A percentile compares a stretch with the other conserved stretches of the same genome.
Conservation (phyloP, 2,113 vertebrate genomes). For the Ancistrus triradiatus region DNA sequence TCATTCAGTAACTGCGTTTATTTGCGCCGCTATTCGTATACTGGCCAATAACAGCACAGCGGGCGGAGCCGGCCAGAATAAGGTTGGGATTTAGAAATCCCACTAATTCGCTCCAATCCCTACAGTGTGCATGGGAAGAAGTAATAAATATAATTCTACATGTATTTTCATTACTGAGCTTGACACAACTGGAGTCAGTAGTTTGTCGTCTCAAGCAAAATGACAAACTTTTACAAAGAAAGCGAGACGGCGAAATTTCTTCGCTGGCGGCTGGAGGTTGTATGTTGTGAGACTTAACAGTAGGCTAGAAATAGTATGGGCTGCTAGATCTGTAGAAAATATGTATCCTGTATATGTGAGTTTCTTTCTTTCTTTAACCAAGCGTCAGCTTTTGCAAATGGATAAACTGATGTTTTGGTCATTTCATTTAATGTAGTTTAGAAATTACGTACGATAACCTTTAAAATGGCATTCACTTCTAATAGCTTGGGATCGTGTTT, state of each 20-base stretch:
- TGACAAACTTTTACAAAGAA: slow-evolving; percentile 63
- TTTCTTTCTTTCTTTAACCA: not conserved
- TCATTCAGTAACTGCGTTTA: no score
- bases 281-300: not conserved
- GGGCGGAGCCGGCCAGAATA: not conserved
- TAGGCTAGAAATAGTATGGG: slow-evolving; percentile 1
- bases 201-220: slow-evolving; percentile 30
- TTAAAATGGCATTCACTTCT: no score
- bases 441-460: no score
- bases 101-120: not conserved
- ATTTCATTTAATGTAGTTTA: no score
- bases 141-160: not conserved
- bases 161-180: not conserved
- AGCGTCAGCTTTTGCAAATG: not conserved
- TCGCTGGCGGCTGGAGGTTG: slow-evolving; percentile 64
- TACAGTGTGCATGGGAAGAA: not conserved
- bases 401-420: not conserved
- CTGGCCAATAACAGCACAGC: not conserved
- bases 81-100: not conserved
- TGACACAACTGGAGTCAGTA: not conserved
- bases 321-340: not conserved
- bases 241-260: slow-evolving; percentile 62
- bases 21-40: no score
- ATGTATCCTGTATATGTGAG: no score
- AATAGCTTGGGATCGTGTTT: no score